Evolutionary conservation across 2,888 invertebrate genomes (phyloP).

Genomic region (Caenorhabditis doughertyi): DNA sequence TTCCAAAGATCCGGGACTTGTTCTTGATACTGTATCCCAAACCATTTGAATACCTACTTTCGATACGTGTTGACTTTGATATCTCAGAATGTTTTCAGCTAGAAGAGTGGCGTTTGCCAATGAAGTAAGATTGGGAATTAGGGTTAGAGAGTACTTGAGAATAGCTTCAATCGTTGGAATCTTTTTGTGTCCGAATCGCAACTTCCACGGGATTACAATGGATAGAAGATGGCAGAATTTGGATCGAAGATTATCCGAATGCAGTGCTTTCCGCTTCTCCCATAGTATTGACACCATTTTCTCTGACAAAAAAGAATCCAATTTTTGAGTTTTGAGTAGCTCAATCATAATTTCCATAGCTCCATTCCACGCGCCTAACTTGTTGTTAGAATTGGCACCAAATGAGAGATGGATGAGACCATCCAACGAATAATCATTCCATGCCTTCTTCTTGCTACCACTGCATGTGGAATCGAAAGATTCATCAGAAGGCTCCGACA

Average conservation of each 20-base stretch:
- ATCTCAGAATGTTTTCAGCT: conserved; percentile 29
- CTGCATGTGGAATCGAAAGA: conserved; percentile 6
- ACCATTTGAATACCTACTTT: conserved; percentile 7
- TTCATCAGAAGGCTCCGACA: neutral
- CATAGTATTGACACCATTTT: conserved; percentile 27
- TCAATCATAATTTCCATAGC: conserved; percentile 30
- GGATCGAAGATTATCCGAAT: conserved; percentile 20
- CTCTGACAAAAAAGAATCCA: neutral
- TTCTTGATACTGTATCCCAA: conserved; percentile 50
- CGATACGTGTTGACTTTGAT: neutral
- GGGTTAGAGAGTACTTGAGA: conserved; percentile 35
- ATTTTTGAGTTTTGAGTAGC: neutral
- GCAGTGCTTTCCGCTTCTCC: conserved; percentile 39
- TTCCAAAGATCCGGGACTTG: conserved; percentile 11
- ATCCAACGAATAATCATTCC: neutral
- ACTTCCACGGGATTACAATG: neutral
- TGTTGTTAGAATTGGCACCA: neutral
- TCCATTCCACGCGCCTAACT: conserved; percentile 31
- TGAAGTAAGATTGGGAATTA: conserved; percentile 31
- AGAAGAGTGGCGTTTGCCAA: conserved; percentile 30
- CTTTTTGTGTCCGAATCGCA: conserved; percentile 13
- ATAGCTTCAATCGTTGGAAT: conserved; percentile 45
- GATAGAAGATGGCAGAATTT: conserved; percentile 30
- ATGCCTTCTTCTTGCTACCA: conserved; percentile 7
- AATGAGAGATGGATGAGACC: conserved; percentile 30